Evolutionary conservation across 1,140 invertebrate genomes (phyloP).

Genomic region (Drosophila nikananu): DNA sequence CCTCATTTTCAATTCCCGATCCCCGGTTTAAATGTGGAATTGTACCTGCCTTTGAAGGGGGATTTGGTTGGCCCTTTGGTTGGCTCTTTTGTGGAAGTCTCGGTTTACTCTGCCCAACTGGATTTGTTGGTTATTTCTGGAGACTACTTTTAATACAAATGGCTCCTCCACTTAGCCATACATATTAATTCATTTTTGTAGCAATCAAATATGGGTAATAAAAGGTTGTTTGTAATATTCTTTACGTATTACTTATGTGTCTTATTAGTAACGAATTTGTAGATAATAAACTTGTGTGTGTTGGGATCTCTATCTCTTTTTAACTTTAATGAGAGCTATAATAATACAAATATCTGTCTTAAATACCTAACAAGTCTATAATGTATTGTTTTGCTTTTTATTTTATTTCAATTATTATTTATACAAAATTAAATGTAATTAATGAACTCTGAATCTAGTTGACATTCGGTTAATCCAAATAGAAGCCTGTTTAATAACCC

Average conservation of each 20-base stretch:
- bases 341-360: not conserved
- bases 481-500: not conserved
- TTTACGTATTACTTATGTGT: not conserved
- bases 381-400: not conserved
- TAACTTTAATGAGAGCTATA: not conserved
- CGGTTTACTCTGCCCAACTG: conserved; percentile 19
- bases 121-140: not conserved
- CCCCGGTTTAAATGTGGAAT: conserved; percentile 8
- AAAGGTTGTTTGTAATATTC: not conserved
- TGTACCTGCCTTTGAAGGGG: not conserved
- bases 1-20: conserved; percentile 18
- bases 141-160: not conserved
- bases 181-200: no score
- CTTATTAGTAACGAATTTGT: no score
- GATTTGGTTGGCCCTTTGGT: not conserved
- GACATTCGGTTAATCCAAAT: no score
- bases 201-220: not conserved
- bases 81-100: conserved; percentile 20
- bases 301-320: no score
- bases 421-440: not conserved
- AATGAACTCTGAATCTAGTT: not conserved
- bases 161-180: not conserved
- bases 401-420: not conserved
- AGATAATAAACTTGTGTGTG: no score
- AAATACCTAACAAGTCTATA: not conserved